Conservation (phyloP, 2,797 vertebrate genomes). For the Podargus strigoides region DNA sequence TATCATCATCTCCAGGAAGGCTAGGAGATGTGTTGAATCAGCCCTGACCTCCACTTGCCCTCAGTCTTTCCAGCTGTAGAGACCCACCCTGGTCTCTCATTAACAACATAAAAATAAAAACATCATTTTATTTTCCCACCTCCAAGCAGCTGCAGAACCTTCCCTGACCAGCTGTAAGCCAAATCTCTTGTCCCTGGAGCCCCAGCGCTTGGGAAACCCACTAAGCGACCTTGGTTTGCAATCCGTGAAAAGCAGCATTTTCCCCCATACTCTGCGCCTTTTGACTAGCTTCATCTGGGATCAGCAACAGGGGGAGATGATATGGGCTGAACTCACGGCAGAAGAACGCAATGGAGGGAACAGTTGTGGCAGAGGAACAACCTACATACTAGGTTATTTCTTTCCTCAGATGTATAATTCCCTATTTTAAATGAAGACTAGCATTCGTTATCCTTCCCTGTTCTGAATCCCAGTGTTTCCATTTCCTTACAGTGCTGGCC, state of each 20-base stretch:
- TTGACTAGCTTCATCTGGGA: not conserved
- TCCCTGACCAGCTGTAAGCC: not conserved
- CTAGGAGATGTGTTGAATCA: not conserved
- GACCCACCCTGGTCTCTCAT: not conserved
- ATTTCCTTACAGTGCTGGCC: not conserved
- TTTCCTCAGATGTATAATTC: not conserved
- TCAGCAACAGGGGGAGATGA: not conserved
- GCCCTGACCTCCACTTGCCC: conserved; percentile 3
- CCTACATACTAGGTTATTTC: not conserved
- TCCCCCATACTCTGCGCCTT: not conserved
- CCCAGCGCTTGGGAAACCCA: not conserved
- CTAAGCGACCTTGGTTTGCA: not conserved
- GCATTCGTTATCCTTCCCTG: not conserved
- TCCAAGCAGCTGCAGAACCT: conserved; percentile 38
- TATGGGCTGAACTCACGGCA: not conserved
- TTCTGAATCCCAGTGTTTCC: not conserved
- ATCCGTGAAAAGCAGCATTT: not conserved
- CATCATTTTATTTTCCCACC: not conserved
- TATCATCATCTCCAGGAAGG: not conserved
- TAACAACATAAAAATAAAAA: not conserved
- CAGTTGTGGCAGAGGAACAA: not conserved
- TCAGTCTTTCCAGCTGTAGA: conserved; percentile 21
- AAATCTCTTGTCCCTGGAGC: not conserved
- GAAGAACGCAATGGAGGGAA: not conserved
- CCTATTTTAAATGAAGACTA: not conserved